A percentile compares a stretch with the other conserved stretches of the same genome.
These are phyloP conservation scores for Myocastor coypus DNA, from an alignment of 2,113 vertebrate genomes.

Conservation along the genomic window DNA sequence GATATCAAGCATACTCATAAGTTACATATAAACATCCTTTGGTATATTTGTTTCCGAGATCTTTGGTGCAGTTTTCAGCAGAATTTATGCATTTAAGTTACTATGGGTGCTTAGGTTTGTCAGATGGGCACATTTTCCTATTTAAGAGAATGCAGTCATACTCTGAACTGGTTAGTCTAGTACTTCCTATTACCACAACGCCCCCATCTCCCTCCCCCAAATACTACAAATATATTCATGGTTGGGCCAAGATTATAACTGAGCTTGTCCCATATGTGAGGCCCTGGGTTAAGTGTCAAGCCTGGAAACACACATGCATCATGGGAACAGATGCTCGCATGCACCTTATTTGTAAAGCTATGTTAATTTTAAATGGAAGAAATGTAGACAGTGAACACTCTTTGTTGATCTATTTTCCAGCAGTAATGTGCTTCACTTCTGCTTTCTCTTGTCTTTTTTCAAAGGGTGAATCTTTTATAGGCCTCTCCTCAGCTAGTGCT, in stretches of 20 bases:
- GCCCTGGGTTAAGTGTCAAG: background rate
- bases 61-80: background rate
- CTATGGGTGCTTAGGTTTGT: background rate
- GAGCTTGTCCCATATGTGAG: background rate
- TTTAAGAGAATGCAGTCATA: background rate
- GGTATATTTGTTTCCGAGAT: background rate
- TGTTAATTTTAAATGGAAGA: conserved; percentile 31
- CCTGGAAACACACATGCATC: background rate
- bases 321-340: background rate
- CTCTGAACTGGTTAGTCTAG: background rate
- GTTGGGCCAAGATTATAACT: background rate
- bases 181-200: background rate
- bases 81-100: background rate
- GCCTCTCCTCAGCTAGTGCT: conserved; percentile 21
- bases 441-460: conserved; percentile 33
- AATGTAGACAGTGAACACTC: background rate
- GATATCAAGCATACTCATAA: background rate
- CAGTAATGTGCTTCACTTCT: background rate
- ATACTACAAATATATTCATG: background rate
- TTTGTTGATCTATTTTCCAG: conserved; percentile 25
- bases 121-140: background rate
- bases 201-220: too few relatives aligned
- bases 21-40: background rate
- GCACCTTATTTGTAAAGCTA: background rate
- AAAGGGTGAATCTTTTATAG: conserved; percentile 51